phyloP scores from a whole-genome alignment of 2,888 invertebrate genomes.

The Ophion obscuratus region DNA sequence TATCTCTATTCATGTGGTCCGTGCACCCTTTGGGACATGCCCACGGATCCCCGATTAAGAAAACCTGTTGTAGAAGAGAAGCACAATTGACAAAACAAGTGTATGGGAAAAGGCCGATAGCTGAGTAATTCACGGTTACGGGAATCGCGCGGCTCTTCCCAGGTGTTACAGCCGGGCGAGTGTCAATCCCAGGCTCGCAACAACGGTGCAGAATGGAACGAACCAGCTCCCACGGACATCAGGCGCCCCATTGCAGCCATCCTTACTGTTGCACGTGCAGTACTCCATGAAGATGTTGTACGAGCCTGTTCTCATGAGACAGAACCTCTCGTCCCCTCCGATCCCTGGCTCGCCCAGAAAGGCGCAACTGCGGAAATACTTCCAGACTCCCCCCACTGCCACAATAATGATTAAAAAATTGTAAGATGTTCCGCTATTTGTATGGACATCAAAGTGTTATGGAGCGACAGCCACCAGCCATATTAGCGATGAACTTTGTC shows the following conservation, averaged over 20 bases:
- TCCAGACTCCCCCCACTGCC: slow-evolving; percentile 94
- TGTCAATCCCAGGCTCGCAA: slow-evolving; percentile 66
- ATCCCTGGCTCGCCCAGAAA: slow-evolving; percentile 96
- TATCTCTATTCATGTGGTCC: too few species aligned
- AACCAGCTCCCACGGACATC: slow-evolving; percentile 69
- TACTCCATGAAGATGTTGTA: slow-evolving; percentile 97
- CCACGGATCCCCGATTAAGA: too few species aligned
- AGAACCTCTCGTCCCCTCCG: slow-evolving; percentile 94
- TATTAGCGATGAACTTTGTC: not conserved
- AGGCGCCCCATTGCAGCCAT: slow-evolving; percentile 92
- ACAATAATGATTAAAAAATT: slow-evolving; percentile 61
- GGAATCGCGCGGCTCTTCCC: not conserved
- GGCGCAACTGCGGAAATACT: slow-evolving; percentile 94
- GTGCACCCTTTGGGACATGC: too few species aligned
- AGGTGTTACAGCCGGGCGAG: slow-evolving; percentile 23
- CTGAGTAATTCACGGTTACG: not conserved
- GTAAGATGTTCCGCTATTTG: not conserved
- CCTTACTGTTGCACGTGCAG: slow-evolving; percentile 96
- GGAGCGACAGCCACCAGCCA: not conserved
- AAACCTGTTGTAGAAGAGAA: not conserved
- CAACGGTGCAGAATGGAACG: slow-evolving; percentile 55
- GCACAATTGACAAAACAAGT: not conserved
- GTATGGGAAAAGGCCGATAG: not conserved
- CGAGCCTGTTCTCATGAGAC: slow-evolving; percentile 95
- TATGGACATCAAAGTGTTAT: not conserved